Evolutionary conservation across 1,140 invertebrate species (phyloP), one percentile per base, ranked within the genome.

Genomic region (Gonatopus flavifemur): DNA sequence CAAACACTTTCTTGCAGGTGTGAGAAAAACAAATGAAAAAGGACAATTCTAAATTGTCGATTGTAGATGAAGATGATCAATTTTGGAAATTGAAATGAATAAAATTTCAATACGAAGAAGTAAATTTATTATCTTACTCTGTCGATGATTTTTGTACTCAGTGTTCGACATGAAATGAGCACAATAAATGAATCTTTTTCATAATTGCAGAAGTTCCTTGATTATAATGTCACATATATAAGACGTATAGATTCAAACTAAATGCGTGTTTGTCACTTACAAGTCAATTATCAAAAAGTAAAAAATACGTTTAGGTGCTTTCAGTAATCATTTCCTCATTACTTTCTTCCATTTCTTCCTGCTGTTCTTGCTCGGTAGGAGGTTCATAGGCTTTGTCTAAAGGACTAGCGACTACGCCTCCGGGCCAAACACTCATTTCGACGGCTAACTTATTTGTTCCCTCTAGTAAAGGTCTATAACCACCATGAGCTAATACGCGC

Each of bases 371-470:
- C 46, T 86, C 83, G 1, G 79, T 76, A 19, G 84, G 81, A 49
- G 83, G 81, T 59, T 94, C 90, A 72, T 96, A 98, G 0, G 93
- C 94, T 59, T 91, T 88, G 35, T 93, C 91, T 4, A 95, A 81
- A 0, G 94, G 94, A 12, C 91, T 92, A 0, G 97, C 93, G 5
- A 96, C 92, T 2, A 97, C 91, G 0, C 93, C 94, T 69, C 95
- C 74, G 4, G 74, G 88, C 93, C 93, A 97, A 7, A 96, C 91
- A 19, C 91, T 88, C 82, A 91, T 90, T 70, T 91, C 93, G 4
- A 86, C 88, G 2, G 91, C 88, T 21, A 77, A 68, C 66, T 76
- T 78, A 41, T 78, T 78, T n/a, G 62, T 77, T 1, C 85, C 83
- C 62, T 89, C 94, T 0, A 98, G 78, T 25, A 97, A 86, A 59